Evolutionary conservation across 2,113 vertebrate genomes (phyloP).

Genomic region (Ptilonorhynchus violaceus): DNA sequence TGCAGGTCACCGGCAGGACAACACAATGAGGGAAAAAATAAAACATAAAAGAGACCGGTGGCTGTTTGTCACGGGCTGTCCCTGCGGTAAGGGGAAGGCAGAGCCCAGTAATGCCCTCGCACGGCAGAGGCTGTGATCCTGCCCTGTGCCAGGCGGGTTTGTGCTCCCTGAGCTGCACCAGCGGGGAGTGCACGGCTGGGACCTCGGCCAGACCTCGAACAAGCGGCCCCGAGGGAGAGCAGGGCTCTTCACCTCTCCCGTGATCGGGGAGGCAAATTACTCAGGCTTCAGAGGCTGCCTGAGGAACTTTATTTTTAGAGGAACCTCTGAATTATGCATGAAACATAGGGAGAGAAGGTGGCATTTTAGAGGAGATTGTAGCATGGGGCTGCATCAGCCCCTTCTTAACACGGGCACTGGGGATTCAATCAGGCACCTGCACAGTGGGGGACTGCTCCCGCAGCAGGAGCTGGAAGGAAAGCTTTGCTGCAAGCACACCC

Average conservation of each 20-base stretch:
- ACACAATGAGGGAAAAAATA: too few species aligned
- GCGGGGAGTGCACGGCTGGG: not conserved
- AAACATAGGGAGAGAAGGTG: not conserved
- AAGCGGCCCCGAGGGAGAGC: not conserved
- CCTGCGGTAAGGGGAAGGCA: not conserved
- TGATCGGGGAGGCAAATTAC: not conserved
- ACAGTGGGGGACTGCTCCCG: fast-evolving
- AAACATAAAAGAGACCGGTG: too few species aligned
- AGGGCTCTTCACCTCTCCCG: not conserved
- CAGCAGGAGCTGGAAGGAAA: not conserved
- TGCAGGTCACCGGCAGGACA: not conserved
- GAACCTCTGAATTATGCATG: constrained; percentile 51
- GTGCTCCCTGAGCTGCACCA: not conserved
- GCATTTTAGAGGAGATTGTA: not conserved
- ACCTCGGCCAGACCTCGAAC: fast-evolving
- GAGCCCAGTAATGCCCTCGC: not conserved
- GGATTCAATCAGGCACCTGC: not conserved
- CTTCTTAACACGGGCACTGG: not conserved
- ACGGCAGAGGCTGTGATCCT: not conserved
- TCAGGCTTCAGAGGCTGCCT: not conserved
- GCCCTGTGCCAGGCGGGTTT: fast-evolving
- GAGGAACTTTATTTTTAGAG: constrained; percentile 53
- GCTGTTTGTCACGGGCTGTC: not conserved
- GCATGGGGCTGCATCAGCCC: not conserved
- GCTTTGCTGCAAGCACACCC: not conserved